phyloP scores from a whole-genome alignment of 2,888 invertebrate species.

The Agrypnus murinus region DNA sequence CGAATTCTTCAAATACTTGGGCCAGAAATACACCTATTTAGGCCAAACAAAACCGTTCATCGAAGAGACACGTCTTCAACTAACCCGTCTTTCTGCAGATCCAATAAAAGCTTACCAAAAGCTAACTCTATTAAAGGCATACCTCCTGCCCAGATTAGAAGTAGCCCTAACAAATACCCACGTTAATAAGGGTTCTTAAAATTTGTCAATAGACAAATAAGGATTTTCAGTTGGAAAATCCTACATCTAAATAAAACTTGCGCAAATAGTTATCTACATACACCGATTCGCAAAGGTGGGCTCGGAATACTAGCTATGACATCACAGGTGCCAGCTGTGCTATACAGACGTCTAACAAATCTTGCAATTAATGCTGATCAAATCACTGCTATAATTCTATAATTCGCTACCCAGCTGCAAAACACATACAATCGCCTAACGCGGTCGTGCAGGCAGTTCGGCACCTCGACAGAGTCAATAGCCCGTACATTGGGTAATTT shows the following conservation, averaged over 20 bases:
- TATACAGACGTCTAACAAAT: constrained; percentile 27
- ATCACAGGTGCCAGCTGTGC: constrained; percentile 23
- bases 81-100: constrained; percentile 3
- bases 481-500: constrained; percentile 22
- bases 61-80: constrained; percentile 2
- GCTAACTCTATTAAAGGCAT: constrained; percentile 19
- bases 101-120: constrained; percentile 42
- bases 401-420: constrained; percentile 12
- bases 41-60: constrained; percentile 25
- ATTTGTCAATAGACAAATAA: constrained; percentile 31
- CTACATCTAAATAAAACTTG: constrained; percentile 72
- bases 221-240: constrained; percentile 56
- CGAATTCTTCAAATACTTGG: constrained; percentile 34
- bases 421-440: constrained; percentile 15
- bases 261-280: constrained; percentile 61
- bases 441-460: constrained; percentile 4
- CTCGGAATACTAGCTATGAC: constrained; percentile 34
- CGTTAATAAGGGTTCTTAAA: constrained; percentile 35
- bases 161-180: constrained; percentile 31
- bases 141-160: constrained; percentile 15
- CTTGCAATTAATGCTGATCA: constrained; percentile 10
- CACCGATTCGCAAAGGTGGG: constrained; percentile 51
- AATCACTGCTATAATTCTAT: constrained; percentile 27
- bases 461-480: constrained; percentile 2
- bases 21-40: constrained; percentile 25